phyloP scores from a whole-genome alignment of 2,888 invertebrate genomes.

The Pollenia labialis region DNA sequence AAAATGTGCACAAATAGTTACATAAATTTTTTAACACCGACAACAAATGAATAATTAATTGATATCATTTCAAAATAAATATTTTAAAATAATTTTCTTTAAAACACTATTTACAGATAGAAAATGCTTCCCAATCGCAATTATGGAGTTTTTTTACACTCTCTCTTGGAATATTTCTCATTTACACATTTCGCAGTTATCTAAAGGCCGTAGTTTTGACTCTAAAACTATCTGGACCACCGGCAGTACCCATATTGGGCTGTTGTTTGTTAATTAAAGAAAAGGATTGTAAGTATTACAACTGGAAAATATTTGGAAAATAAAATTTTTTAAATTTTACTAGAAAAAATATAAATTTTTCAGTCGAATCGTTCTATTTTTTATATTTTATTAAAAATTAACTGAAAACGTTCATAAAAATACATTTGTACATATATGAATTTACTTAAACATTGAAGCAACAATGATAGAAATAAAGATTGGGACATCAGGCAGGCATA shows the following conservation, averaged over 20 bases:
- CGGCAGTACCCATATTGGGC: conserved; percentile 85
- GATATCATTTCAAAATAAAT: conserved; percentile 10
- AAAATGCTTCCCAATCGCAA: conserved; percentile 82
- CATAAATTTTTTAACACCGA: background rate
- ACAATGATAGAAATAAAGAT: too few species aligned
- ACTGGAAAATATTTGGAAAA: background rate
- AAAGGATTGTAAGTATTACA: conserved; percentile 84
- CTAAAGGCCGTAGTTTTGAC: conserved; percentile 84
- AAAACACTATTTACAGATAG: conserved; percentile 80
- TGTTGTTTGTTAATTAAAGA: conserved; percentile 84
- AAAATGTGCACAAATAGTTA: too few species aligned
- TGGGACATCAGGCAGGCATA: too few species aligned
- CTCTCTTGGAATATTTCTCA: conserved; percentile 78
- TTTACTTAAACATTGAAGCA: too few species aligned
- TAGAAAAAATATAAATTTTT: too few species aligned
- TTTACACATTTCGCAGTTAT: conserved; percentile 83
- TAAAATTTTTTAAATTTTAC: too few species aligned
- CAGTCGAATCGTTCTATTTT: too few species aligned
- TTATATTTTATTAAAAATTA: too few species aligned
- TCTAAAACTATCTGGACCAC: conserved; percentile 85
- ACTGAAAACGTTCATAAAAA: too few species aligned
- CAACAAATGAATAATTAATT: conserved; percentile 23
- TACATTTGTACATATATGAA: too few species aligned
- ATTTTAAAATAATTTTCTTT: conserved; percentile 33
- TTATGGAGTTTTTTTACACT: conserved; percentile 83